Evolutionary conservation across 2,113 vertebrate species (phyloP).

Genomic region (Phyllostomus discolor): DNA sequence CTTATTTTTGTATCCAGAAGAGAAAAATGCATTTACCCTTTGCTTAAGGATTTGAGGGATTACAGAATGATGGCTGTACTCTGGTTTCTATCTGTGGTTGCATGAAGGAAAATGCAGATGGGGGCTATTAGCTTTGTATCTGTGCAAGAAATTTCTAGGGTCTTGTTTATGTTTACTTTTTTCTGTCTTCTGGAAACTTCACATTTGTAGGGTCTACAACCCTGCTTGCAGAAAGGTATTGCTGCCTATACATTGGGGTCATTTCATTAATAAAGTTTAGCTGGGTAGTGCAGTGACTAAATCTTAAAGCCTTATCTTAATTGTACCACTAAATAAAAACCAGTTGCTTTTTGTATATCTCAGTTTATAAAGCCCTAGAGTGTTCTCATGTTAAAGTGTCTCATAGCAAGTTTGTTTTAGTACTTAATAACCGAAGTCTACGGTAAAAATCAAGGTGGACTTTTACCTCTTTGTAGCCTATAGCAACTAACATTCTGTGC

Average conservation of each 20-base stretch:
- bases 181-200: not conserved
- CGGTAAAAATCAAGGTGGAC: not conserved
- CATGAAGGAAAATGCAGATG: not conserved
- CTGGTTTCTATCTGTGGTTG: not conserved
- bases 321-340: not conserved
- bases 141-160: not conserved
- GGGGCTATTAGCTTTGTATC: not conserved
- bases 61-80: not conserved
- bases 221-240: not conserved
- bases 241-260: not conserved
- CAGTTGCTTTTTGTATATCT: not conserved
- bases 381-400: not conserved
- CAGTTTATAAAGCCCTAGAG: not conserved
- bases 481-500: not conserved
- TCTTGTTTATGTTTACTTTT: not conserved
- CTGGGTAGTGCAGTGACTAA: not conserved
- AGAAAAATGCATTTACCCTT: conserved; percentile 1
- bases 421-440: not conserved
- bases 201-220: not conserved
- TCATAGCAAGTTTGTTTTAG: not conserved
- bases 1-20: conserved; percentile 16
- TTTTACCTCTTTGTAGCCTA: not conserved
- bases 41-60: not conserved
- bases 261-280: not conserved
- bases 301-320: not conserved